Evolutionary conservation across 2,113 vertebrate species (phyloP), one percentile per base, ranked within the genome.

Genomic region (Festucalex cinctus): DNA sequence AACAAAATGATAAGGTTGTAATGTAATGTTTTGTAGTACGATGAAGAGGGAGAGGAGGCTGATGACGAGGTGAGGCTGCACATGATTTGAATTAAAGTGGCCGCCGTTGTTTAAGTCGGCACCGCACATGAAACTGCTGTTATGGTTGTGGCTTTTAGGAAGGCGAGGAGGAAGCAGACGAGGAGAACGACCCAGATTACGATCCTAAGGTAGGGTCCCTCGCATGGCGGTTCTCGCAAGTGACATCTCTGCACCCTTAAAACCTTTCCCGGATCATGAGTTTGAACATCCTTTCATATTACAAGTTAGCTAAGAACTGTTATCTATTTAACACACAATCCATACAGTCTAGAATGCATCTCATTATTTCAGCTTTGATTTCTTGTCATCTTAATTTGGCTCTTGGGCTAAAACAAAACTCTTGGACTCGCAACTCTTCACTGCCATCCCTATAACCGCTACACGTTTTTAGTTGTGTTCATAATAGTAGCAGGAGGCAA

Each of bases 31-130:
- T 88, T 80, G 16, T 86, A 99, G 97, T 99, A 99, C 73, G 97
- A 99, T 87, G 97, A 99, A 88, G 97, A 99, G 84, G 97, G 95
- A 60, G 97, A 99, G 90, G 97, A 99, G 86, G 97, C 95, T 2
- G 97, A 99, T 74, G 95, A 98, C 87, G 97, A 99, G 95, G 97
- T 98, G 84, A 92, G 77, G 56, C 22, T 49, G 19, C 19, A 16
- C 16, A n/a, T 7, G 20, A 62, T 22, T 41, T 19, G 54, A 0
- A 32, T 7, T 16, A 17, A 32, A 32, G 22, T 12, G 48, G 48
- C 20, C 2, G n/a, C 20, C 20, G 20, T 49, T 49, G 8, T 51
- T 51, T 9, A 19, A 3, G 48, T 51, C 48, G 9, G 20, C 48
- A 10, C 53, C 9, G 9, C 17, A 37, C 9, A 10, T 60, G 13